Conservation (phyloP, 2,888 invertebrate species). For the Lottia gigantea region DNA sequence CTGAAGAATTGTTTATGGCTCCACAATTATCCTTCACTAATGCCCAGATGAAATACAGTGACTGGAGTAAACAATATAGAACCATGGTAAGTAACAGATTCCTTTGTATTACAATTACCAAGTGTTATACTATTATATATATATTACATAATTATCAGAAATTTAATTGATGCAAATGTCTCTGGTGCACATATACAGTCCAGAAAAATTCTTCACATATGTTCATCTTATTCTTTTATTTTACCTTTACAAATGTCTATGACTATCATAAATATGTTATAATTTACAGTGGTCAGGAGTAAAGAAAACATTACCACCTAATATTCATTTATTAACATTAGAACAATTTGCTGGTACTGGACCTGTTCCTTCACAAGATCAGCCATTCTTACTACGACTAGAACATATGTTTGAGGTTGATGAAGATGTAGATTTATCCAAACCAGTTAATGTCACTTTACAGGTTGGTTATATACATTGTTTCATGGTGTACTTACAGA, state of each 20-base stretch:
- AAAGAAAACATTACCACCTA: conserved; percentile 38
- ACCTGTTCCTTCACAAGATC: conserved; percentile 32
- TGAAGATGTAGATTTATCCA: conserved; percentile 59
- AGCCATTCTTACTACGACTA: conserved; percentile 63
- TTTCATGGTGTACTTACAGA: too few relatives aligned
- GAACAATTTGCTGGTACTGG: conserved; percentile 58
- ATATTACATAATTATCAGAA: too few relatives aligned
- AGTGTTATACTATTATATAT: background rate
- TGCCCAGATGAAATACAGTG: conserved; percentile 23
- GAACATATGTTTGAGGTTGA: conserved; percentile 67
- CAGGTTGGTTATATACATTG: conserved; percentile 57
- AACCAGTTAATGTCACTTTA: conserved; percentile 61
- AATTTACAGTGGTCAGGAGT: conserved; percentile 57
- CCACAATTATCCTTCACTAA: conserved; percentile 55
- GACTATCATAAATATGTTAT: background rate
- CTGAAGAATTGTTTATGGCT: conserved; percentile 54
- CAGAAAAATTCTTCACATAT: too few relatives aligned
- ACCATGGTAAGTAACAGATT: conserved; percentile 35
- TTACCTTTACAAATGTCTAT: too few relatives aligned
- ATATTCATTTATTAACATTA: conserved; percentile 67
- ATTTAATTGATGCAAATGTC: too few relatives aligned
- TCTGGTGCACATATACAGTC: too few relatives aligned
- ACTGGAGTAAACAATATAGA: conserved; percentile 36
- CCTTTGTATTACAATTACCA: background rate
- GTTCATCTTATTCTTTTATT: too few relatives aligned